Conservation (phyloP, 2,113 vertebrate genomes). For the Osmerus eperlanus region DNA sequence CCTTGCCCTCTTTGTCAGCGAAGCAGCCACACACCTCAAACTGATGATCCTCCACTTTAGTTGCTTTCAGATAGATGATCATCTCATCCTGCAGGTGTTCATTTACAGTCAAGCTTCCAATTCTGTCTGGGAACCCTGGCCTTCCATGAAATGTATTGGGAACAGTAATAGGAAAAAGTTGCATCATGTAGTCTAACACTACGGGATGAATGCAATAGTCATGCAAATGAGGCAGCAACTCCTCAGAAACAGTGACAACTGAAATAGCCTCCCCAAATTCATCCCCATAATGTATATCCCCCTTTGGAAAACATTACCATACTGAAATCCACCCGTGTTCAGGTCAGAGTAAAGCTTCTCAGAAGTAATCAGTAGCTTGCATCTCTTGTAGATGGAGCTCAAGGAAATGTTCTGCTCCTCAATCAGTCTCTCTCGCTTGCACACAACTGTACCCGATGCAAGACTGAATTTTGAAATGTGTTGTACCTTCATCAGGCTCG, state of each 20-base stretch:
- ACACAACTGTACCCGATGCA: constrained; percentile 72
- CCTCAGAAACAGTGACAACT: constrained; percentile 67
- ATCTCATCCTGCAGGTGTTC: constrained; percentile 77
- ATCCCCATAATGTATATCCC: constrained; percentile 71
- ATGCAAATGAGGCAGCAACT: constrained; percentile 64
- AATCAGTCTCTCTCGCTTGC: constrained; percentile 37
- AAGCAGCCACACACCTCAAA: constrained; percentile 82
- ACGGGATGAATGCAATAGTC: constrained; percentile 80
- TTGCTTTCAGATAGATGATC: constrained; percentile 76
- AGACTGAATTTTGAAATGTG: constrained; percentile 72
- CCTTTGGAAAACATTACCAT: constrained; percentile 70
- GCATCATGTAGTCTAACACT: constrained; percentile 79
- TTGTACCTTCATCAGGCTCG: constrained; percentile 37
- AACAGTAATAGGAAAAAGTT: constrained; percentile 67
- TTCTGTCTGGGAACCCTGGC: constrained; percentile 73
- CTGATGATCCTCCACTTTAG: constrained; percentile 57
- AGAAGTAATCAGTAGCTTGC: constrained; percentile 61
- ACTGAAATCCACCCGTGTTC: constrained; percentile 75
- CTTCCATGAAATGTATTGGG: constrained; percentile 43
- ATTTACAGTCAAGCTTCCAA: constrained; percentile 75
- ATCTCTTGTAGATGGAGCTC: constrained; percentile 71
- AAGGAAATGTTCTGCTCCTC: constrained; percentile 74
- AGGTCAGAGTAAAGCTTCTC: constrained; percentile 74
- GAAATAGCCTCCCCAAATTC: constrained; percentile 76
- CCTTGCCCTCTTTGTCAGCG: constrained; percentile 68